A percentile compares a stretch with the other conserved stretches of the same genome.
phyloP scores from a whole-genome alignment of 2,113 vertebrate genomes.

The Gymnogyps californianus region DNA sequence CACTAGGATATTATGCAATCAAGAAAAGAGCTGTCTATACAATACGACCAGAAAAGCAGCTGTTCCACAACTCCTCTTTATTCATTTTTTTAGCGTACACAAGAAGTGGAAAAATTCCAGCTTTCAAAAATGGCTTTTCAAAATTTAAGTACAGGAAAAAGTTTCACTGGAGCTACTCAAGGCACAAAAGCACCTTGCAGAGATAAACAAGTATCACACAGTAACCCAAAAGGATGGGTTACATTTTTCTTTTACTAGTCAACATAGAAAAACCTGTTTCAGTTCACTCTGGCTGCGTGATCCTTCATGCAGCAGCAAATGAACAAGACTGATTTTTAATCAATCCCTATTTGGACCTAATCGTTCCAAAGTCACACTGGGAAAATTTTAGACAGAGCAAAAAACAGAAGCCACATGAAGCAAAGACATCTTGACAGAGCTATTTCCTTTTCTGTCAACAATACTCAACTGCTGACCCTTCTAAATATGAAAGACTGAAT shows the following conservation, averaged over 20 bases:
- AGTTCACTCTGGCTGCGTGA: neutral
- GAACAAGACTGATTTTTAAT: neutral
- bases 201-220: neutral
- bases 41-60: neutral
- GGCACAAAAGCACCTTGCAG: neutral
- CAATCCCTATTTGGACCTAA: neutral
- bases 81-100: neutral
- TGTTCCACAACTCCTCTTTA: neutral
- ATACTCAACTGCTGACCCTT: neutral
- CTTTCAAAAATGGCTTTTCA: neutral
- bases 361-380: neutral
- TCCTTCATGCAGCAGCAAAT: neutral
- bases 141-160: neutral
- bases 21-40: neutral
- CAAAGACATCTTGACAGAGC: neutral
- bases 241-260: neutral
- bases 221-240: neutral
- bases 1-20: neutral
- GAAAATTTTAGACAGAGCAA: neutral
- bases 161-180: neutral
- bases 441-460: constrained; percentile 8
- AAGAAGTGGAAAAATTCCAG: neutral
- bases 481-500: neutral
- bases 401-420: neutral
- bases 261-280: neutral